Evolutionary conservation across 2,113 vertebrate species (phyloP).

Genomic region (Dromiciops gliroides): DNA sequence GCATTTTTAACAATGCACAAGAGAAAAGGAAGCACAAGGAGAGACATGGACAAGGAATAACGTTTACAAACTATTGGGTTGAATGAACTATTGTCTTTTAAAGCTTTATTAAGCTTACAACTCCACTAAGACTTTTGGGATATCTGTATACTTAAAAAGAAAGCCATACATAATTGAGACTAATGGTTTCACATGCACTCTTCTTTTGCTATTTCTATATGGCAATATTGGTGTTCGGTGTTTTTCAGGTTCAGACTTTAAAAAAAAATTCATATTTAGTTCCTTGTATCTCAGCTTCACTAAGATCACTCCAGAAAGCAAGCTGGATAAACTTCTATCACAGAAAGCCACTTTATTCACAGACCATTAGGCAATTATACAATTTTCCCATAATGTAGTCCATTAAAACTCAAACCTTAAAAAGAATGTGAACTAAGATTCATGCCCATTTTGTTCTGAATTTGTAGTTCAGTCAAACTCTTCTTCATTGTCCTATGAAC

Average conservation of each 20-base stretch:
- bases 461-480: too few relatives aligned
- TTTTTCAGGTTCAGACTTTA: neutral
- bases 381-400: neutral
- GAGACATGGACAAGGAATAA: neutral
- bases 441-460: neutral
- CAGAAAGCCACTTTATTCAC: neutral
- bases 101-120: neutral
- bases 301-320: neutral
- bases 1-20: neutral
- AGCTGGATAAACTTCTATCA: neutral
- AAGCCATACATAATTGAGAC: neutral
- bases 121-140: neutral
- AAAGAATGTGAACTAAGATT: neutral
- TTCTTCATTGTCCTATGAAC: neutral
- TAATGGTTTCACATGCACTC: neutral
- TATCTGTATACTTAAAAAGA: neutral
- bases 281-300: neutral
- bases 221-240: neutral
- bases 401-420: neutral
- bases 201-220: neutral
- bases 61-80: neutral
- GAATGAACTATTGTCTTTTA: neutral
- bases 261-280: neutral
- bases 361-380: neutral
- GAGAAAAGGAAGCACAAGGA: neutral